These are phyloP conservation scores for Cricetomys ansorgei DNA, from an alignment of 2,113 vertebrate genomes.

Conservation along the genomic window DNA sequence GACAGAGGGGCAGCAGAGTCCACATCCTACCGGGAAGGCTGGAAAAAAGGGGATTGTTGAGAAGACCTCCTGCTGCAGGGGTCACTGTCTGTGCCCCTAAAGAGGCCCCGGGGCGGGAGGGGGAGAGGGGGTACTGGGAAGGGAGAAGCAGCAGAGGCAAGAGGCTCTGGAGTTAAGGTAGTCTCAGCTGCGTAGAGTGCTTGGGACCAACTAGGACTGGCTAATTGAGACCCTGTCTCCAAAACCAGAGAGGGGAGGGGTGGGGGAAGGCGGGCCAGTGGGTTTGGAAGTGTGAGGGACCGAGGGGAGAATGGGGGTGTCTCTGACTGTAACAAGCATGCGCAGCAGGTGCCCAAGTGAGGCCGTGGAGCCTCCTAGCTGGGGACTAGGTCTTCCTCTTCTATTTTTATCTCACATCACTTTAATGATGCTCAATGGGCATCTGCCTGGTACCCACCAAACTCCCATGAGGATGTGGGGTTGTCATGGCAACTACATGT, in stretches of 20 bases:
- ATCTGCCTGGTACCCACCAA: conserved; percentile 24
- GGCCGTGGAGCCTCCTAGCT: neutral
- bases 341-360: accelerated
- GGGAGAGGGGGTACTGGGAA: neutral
- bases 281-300: neutral
- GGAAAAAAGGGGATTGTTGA: neutral
- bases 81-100: neutral
- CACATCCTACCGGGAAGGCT: neutral
- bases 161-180: neutral
- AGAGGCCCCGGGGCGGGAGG: neutral
- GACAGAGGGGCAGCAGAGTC: neutral
- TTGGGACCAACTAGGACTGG: neutral
- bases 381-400: neutral
- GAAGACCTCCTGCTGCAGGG: neutral
- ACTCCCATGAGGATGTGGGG: neutral
- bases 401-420: conserved; percentile 56
- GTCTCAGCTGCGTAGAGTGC: neutral
- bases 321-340: neutral
- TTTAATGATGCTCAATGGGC: conserved; percentile 50
- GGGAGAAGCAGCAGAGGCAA: neutral
- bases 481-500: conserved; percentile 41
- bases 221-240: neutral
- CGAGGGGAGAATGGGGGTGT: neutral
- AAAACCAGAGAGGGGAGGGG: neutral
- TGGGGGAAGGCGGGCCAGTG: neutral